Conservation (phyloP, 2,113 vertebrate genomes). For the Leuciscus idus region DNA sequence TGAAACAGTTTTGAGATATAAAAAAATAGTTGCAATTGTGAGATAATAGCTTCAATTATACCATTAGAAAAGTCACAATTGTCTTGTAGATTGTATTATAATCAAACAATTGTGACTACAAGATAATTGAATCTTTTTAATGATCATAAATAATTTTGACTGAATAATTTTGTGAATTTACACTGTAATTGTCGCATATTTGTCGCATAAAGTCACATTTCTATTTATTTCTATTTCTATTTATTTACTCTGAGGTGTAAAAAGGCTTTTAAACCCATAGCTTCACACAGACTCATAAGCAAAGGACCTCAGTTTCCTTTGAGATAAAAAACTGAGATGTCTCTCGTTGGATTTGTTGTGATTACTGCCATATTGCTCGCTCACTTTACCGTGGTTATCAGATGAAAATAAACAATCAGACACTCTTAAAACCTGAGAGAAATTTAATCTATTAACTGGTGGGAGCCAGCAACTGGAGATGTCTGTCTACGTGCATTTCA, state of each 20-base stretch:
- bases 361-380: not conserved
- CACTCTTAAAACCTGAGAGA: constrained; percentile 34
- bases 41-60: not conserved
- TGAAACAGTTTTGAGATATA: not conserved
- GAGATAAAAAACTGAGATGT: not conserved
- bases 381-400: not conserved
- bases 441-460: constrained; percentile 34
- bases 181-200: not conserved
- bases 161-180: not conserved
- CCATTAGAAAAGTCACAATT: not conserved
- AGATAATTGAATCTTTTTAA: not conserved
- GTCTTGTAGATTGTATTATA: not conserved
- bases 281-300: not conserved
- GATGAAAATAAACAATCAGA: constrained; percentile 16
- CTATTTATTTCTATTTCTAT: too few species aligned
- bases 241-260: not conserved
- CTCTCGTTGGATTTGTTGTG: not conserved
- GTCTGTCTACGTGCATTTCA: constrained; percentile 32
- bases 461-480: constrained; percentile 42
- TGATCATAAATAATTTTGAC: not conserved
- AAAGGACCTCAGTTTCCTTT: not conserved
- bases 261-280: not conserved
- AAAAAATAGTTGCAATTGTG: not conserved
- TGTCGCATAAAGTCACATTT: not conserved
- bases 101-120: not conserved